phyloP scores from a whole-genome alignment of 2,113 vertebrate genomes.

The Origma solitaria region DNA sequence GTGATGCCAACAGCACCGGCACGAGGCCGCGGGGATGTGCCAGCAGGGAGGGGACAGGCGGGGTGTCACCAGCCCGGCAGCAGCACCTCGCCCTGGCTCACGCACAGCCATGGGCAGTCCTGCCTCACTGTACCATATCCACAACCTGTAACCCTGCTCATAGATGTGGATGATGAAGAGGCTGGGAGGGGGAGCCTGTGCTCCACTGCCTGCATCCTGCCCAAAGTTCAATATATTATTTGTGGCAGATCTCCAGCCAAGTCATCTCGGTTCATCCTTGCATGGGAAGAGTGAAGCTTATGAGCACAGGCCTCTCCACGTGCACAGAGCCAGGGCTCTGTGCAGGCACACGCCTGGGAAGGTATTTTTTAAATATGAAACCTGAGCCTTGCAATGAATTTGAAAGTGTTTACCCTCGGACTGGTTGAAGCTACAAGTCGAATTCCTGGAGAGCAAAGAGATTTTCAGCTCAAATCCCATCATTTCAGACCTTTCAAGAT shows the following conservation, averaged over 20 bases:
- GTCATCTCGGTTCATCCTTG: background rate
- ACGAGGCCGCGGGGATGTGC: rapidly evolving
- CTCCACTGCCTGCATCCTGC: background rate
- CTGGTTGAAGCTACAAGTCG: background rate
- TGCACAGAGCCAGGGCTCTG: background rate
- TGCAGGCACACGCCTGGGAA: rapidly evolving
- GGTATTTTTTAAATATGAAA: background rate
- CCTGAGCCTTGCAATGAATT: background rate
- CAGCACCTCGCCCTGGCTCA: background rate
- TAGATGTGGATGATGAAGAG: rapidly evolving
- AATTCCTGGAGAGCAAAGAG: conserved; percentile 23
- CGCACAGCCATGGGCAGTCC: background rate
- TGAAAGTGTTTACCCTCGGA: background rate
- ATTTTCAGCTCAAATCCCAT: background rate
- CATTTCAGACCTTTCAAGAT: background rate
- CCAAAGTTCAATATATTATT: background rate
- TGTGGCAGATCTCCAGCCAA: conserved; percentile 7
- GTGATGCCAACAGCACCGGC: rapidly evolving
- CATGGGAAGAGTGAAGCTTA: background rate
- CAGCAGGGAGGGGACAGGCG: background rate
- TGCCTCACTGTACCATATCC: rapidly evolving
- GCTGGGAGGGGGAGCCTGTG: background rate
- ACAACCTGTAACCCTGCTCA: background rate
- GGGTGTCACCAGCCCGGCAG: background rate
- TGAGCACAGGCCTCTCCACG: background rate